Percentiles rank a stretch among this genome's conserved stretches.
These are phyloP conservation scores for Astropecten irregularis DNA, from an alignment of 53 echinoderm and acorn worm genomes.

Conservation along the genomic window DNA sequence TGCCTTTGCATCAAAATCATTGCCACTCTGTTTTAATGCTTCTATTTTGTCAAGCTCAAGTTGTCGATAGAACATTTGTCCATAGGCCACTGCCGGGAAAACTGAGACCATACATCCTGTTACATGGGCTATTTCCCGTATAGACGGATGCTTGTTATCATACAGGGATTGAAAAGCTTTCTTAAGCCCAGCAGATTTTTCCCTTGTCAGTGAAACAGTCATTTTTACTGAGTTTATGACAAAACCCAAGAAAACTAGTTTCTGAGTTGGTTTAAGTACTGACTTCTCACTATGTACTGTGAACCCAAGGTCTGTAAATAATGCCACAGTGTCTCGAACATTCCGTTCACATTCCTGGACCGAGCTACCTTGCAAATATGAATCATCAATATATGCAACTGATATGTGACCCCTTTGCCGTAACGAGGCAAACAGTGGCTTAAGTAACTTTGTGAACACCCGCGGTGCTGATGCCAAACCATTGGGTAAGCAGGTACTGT, in stretches of 20 bases:
- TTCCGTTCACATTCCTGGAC: neutral
- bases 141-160: neutral
- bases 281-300: slow-evolving; percentile 40
- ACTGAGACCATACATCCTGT: neutral
- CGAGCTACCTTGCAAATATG: slow-evolving; percentile 17
- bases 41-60: neutral
- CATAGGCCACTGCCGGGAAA: slow-evolving; percentile 16
- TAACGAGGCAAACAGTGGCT: slow-evolving; percentile 53
- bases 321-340: neutral
- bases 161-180: neutral
- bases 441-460: slow-evolving; percentile 65
- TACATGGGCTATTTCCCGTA: slow-evolving; percentile 3
- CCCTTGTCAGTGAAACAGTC: neutral
- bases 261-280: neutral
- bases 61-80: slow-evolving; percentile 17
- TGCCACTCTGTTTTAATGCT: neutral
- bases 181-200: neutral
- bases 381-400: slow-evolving; percentile 59
- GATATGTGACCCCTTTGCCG: slow-evolving; percentile 38
- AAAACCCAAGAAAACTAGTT: slow-evolving; percentile 23
- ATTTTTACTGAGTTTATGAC: slow-evolving; percentile 34
- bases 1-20: neutral
- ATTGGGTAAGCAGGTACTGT: slow-evolving; percentile 60
- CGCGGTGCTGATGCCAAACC: slow-evolving; percentile 50
- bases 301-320: slow-evolving; percentile 32